phyloP scores from a whole-genome alignment of 2,888 invertebrate genomes.

The Drosophila infuscata region DNA sequence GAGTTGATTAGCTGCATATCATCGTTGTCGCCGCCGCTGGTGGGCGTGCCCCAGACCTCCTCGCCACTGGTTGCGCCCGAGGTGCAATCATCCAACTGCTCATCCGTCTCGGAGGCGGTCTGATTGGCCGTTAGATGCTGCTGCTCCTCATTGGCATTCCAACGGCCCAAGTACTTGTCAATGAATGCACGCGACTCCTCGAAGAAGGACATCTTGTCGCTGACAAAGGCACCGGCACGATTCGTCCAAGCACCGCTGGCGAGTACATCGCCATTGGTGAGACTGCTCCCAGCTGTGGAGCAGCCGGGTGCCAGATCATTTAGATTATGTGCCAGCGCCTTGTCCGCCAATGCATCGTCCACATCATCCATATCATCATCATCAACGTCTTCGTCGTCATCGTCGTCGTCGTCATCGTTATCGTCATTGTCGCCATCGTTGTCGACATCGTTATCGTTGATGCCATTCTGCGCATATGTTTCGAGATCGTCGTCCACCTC shows the following conservation, averaged over 20 bases:
- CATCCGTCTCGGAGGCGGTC: conserved; percentile 86
- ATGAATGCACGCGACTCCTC: conserved; percentile 87
- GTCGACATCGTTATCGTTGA: conserved; percentile 66
- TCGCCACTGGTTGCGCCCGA: conserved; percentile 94
- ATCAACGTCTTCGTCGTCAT: conserved; percentile 60
- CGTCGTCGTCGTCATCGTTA: conserved; percentile 84
- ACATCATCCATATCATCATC: conserved; percentile 76
- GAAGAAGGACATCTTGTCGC: conserved; percentile 91
- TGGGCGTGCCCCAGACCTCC: conserved; percentile 95
- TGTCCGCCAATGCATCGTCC: conserved; percentile 76
- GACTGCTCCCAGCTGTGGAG: conserved; percentile 17
- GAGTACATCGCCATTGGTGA: conserved; percentile 66
- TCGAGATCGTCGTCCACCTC: conserved; percentile 86
- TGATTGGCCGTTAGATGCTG: conserved; percentile 47
- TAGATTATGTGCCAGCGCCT: conserved; percentile 54
- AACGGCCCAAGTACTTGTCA: conserved; percentile 86
- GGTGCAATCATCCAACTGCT: conserved; percentile 89
- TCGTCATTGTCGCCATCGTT: conserved; percentile 82
- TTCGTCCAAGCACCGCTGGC: conserved; percentile 88
- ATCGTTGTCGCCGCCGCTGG: conserved; percentile 93
- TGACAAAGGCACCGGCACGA: conserved; percentile 92
- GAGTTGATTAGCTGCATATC: conserved; percentile 89
- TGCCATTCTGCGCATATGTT: conserved; percentile 67
- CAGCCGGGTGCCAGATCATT: conserved; percentile 51
- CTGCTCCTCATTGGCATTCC: conserved; percentile 84